Evolutionary conservation across 2,797 vertebrate genomes (phyloP), one percentile per base, ranked within the genome.

Genomic region (Amniataba percoides): DNA sequence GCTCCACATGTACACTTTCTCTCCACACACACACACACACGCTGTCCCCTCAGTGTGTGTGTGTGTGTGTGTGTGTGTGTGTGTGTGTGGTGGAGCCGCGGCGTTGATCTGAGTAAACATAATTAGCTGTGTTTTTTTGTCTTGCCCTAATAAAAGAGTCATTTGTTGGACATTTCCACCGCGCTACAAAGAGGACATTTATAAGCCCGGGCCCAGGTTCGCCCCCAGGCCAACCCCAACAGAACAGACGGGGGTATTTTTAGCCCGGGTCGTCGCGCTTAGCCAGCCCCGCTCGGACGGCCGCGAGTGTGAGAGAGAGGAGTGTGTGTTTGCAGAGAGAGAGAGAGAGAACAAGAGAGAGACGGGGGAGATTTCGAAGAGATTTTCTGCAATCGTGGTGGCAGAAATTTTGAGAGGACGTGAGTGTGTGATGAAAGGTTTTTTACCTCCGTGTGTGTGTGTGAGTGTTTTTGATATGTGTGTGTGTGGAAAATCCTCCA

Each of bases 91-190:
- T 94, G 84, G 93, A 91, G 93, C 88, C 79, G 87, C 85, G 34
- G 92, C 87, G 89, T 94, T 96, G 96, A 97, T 97, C 96, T 96
- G 92, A 96, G 96, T 96, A 96, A 98, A 97, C 97, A 97, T 97
- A 97, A 97, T 98, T 98, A 97, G 96, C 96, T 93, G 95, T 93
- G 95, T 96, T 91, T 97, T 97, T 97, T 97, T 97, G 97, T 97
- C 96, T 96, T 97, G 92, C 78, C 64, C 97, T 97, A 97, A 98
- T 97, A 98, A 98, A 98, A 97, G 93, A 96, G 94, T 97, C 96
- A 97, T 98, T 98, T 98, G 97, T 99, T 96, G 95, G 96, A 96
- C 96, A 96, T 98, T 97, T 98, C 97, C 97, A 98, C 94, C 91
- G 95, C 88, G 87, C 95, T 94, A 99, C 98, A 99, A 98, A 98